Conservation (phyloP, 2,113 vertebrate genomes). For the Turnix velox region DNA sequence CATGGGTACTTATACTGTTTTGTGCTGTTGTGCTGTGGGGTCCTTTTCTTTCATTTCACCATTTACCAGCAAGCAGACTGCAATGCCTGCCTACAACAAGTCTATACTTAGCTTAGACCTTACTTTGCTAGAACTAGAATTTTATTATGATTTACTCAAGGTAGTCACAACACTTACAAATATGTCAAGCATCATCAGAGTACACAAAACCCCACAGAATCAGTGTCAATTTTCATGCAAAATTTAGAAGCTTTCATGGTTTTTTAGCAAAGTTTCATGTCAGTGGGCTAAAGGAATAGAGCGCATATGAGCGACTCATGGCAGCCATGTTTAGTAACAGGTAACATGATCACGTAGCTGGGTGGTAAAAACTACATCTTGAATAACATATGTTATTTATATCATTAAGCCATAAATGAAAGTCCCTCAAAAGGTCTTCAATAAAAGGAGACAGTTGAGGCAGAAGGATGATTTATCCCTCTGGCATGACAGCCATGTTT, state of each 20-base stretch:
- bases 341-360: neutral
- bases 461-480: neutral
- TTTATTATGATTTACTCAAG: slow-evolving; percentile 1
- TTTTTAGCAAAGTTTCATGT: neutral
- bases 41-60: neutral
- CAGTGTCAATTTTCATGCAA: neutral
- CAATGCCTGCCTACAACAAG: neutral
- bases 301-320: neutral
- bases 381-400: neutral
- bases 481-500: neutral
- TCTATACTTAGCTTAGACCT: neutral
- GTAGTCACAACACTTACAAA: neutral
- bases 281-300: neutral
- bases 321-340: neutral
- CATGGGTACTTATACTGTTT: neutral
- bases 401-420: neutral
- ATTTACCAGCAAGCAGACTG: neutral
- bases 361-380: neutral
- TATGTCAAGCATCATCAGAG: neutral
- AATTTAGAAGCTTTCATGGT: neutral
- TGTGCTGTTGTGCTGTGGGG: neutral
- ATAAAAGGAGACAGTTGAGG: neutral
- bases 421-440: neutral
- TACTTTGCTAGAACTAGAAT: neutral
- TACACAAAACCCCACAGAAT: neutral